Evolutionary conservation across 2,888 invertebrate genomes (phyloP), one percentile per base, ranked within the genome.

Genomic region (Drosophila robusta): DNA sequence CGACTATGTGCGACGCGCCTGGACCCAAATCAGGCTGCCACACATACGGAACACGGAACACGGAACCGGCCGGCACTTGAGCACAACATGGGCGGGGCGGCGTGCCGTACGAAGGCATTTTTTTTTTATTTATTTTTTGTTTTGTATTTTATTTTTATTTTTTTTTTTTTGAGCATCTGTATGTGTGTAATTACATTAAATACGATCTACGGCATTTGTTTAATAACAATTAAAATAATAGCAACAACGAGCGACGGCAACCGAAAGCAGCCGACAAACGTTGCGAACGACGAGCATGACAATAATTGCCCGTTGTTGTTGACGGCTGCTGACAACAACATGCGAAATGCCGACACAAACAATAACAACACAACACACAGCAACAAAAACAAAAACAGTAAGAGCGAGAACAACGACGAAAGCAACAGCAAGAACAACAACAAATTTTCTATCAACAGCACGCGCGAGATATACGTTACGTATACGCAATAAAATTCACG

Each of bases 401-500:
- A 60, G 34, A 55, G 36, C 14, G 38, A 41, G 29, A 56, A 57
- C 55, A 57, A 67, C 70, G 41, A 66, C 22, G 3, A 3, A 1
- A 22, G 4, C 18, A 45, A 29, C 34, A 29, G 38, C 42, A 47
- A 18, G 1, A 18, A 18, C 34, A 56, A 57, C 55, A 60, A 70
- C 70, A 44, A 66, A 78, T 79, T 72, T 67, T 78, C 61, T 66
- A 67, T 61, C 24, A 71, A 45, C 65, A 68, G 71, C 73, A 81
- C 80, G 77, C 83, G 83, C 80, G 70, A 22, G 46, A 44, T 58
- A 44, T 58, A 70, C 73, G 70, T 73, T 79, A 78, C 78, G 76
- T 73, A 79, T 73, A 79, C 80, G 78, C 60, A 63, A 75, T 65
- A 45, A 42, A 63, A 56, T 62, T 44, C 52, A 50, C 52, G 56